Percentiles rank a stretch among this genome's conserved stretches.
Evolutionary conservation across 2,888 invertebrate genomes (phyloP).

Genomic region (Phengaris alcon): DNA sequence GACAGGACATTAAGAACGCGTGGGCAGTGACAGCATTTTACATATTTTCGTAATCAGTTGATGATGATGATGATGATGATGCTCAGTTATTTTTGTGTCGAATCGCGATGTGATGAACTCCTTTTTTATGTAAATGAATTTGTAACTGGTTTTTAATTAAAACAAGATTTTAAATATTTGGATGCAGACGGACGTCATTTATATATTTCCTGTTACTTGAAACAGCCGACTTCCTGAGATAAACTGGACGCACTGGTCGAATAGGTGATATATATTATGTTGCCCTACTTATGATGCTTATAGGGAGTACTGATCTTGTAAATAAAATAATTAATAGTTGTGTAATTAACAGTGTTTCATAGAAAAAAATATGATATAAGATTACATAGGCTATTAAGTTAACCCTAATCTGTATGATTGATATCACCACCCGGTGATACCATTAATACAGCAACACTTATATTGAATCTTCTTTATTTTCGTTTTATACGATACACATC

Average conservation of each 20-base stretch:
- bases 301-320: background rate
- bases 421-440: no score
- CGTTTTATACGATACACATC: no score
- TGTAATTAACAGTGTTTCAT: background rate
- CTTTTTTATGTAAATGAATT: conserved; percentile 6
- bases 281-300: background rate
- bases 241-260: background rate
- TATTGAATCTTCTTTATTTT: no score
- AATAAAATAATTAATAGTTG: background rate
- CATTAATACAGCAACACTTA: no score
- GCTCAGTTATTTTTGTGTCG: conserved; percentile 19
- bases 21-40: conserved; percentile 2
- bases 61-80: no score
- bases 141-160: conserved; percentile 25
- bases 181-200: conserved; percentile 7
- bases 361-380: background rate
- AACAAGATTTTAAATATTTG: conserved; percentile 19
- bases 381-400: no score
- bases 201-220: conserved; percentile 9
- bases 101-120: conserved; percentile 9
- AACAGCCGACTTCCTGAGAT: background rate
- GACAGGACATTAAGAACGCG: background rate
- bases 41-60: conserved; percentile 19
- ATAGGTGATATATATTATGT: background rate
- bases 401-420: no score